Base-by-base conservation (phyloP, 2,113 vertebrate genomes). In the Pteropus alecto region DNA sequence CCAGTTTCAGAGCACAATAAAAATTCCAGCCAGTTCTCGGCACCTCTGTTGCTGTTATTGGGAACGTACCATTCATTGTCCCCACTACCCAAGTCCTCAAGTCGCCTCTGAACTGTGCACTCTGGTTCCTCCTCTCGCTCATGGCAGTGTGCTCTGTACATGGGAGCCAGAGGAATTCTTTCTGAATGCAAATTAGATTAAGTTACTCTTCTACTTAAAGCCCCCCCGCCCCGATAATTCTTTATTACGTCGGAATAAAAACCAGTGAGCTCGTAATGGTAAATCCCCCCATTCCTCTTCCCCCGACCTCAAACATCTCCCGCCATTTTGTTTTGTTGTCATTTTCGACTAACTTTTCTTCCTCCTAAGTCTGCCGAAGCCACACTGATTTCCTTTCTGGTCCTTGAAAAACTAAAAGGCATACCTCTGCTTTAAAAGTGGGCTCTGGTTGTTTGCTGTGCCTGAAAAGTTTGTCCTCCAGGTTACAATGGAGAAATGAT, bases 251-350 rank as follows among this genome's bases (percentile, higher is more conserved):
- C 22, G 4, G 43, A 48, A 68, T 43, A 21, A 73, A 88, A 58
- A 1, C 1, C 76, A 61, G 19, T 24, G 16, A 21, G 0, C 11
- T 83, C 15, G 11, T 19, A 6, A 2, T n/a, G 18, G 1, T 65
- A 46, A 76, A 90, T 41, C 1, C 14, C 38, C 13, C 5, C 4
- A 7, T 28, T 60, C 8, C 0, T 12, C 48, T 56, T 22, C 38
- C n/a, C 11, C 26, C 0, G 13, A 48, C 4, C 14, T 13, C 12
- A 10, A 3, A 7, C 1, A 0, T 8, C 38, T 58, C 21, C 12
- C 8, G 10, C 9, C 1, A 4, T 30, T 56, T 46, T 38, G 35
- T 51, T 30, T 9, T 41, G n/a, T 18, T 41, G 18, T 30, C 14
- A n/a, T 30, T 93, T 90, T 35, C 58, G 68, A 70, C 43, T 43